Conservation (phyloP, 2,888 invertebrate species). For the Dorcus parallelipipedus region DNA sequence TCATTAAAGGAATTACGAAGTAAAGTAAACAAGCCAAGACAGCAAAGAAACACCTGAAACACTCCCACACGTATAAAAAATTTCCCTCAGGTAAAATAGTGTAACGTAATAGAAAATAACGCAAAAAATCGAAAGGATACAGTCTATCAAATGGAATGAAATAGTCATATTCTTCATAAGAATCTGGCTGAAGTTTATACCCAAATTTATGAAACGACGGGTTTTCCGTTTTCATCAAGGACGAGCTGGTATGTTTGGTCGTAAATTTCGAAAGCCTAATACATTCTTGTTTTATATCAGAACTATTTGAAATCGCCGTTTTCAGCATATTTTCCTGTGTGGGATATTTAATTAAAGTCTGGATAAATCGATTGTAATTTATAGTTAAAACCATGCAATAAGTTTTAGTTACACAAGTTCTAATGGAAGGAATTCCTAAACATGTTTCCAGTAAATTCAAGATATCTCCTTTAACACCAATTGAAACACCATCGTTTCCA, state of each 20-base stretch:
- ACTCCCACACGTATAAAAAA: conserved; percentile 23
- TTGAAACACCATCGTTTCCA: too few relatives aligned
- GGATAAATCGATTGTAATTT: background rate
- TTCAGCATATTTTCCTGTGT: background rate
- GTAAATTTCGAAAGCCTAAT: conserved; percentile 1
- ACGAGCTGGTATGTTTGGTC: too few relatives aligned
- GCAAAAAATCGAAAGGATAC: conserved; percentile 15
- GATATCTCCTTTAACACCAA: too few relatives aligned
- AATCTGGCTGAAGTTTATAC: conserved; percentile 16
- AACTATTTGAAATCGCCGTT: background rate
- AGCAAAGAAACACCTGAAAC: conserved; percentile 16
- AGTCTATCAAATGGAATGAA: conserved; percentile 24
- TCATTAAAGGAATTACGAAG: background rate
- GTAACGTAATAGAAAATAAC: conserved; percentile 18
- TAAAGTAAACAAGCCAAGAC: conserved; percentile 14
- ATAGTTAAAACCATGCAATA: background rate
- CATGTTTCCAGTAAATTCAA: background rate
- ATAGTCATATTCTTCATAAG: conserved; percentile 25
- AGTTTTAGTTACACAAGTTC: background rate
- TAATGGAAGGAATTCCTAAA: background rate
- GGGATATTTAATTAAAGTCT: background rate
- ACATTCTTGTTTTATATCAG: background rate
- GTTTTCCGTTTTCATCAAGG: too few relatives aligned
- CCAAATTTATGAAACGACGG: background rate
- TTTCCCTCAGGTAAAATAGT: conserved; percentile 22